Percentiles rank a stretch among this genome's conserved stretches.
Conservation (phyloP, 2,888 invertebrate genomes). For the Epicampocera succincta region DNA sequence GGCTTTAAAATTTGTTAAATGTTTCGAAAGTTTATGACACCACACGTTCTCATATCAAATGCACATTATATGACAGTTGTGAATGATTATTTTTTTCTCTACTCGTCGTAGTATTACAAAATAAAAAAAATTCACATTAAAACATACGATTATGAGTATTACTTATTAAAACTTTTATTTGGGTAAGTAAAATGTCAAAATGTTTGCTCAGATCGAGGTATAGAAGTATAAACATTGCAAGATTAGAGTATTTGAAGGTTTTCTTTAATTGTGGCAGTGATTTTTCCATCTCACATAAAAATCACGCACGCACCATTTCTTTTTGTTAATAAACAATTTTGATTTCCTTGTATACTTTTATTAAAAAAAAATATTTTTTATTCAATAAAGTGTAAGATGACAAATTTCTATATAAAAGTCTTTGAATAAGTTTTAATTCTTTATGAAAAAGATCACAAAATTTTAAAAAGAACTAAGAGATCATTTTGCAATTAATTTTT, state of each 20-base stretch:
- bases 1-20: conserved; percentile 37
- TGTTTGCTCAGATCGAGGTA: too few relatives aligned
- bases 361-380: too few relatives aligned
- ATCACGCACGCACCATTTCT: too few relatives aligned
- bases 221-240: too few relatives aligned
- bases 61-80: conserved; percentile 39
- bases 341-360: too few relatives aligned
- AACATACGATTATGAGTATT: background rate
- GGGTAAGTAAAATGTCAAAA: conserved; percentile 2
- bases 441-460: background rate
- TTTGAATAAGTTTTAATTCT: too few relatives aligned
- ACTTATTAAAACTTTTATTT: background rate
- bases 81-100: conserved; percentile 80
- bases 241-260: too few relatives aligned
- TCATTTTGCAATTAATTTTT: conserved; percentile 28
- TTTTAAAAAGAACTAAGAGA: background rate
- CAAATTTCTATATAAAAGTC: too few relatives aligned
- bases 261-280: too few relatives aligned
- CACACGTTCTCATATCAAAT: conserved; percentile 56
- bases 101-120: conserved; percentile 6
- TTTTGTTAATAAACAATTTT: too few relatives aligned
- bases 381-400: too few relatives aligned
- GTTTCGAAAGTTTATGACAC: background rate
- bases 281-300: too few relatives aligned
- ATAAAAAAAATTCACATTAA: conserved; percentile 3